Percentiles rank a stretch among this genome's conserved stretches.
phyloP scores from a whole-genome alignment of 1,140 invertebrate genomes.

The Thaumetopoea pityocampa region DNA sequence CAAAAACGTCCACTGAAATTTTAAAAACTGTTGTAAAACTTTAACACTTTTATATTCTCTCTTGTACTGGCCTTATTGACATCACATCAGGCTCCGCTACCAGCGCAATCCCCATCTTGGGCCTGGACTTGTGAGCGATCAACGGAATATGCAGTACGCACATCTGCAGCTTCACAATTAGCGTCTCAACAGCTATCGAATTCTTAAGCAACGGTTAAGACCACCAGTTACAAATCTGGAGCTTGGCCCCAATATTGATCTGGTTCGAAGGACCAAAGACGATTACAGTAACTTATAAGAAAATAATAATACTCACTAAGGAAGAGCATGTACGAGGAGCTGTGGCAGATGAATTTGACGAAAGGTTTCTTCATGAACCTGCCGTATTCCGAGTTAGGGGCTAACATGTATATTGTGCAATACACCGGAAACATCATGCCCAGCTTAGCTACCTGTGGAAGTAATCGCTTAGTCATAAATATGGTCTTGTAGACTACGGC shows the following conservation, averaged over 20 bases:
- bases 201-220: not conserved
- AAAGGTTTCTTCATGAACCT: slow-evolving; percentile 93
- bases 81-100: too few species aligned
- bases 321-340: slow-evolving; percentile 92
- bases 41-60: too few species aligned
- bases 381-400: slow-evolving; percentile 87
- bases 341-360: slow-evolving; percentile 95
- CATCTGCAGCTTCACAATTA: not conserved
- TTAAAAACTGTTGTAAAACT: too few species aligned
- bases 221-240: too few species aligned
- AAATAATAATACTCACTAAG: slow-evolving; percentile 80
- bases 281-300: too few species aligned
- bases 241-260: slow-evolving; percentile 1
- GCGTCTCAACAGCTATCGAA: not conserved
- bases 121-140: too few species aligned
- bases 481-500: too few species aligned
- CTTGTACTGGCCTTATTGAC: too few species aligned
- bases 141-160: too few species aligned
- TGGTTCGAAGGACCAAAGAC: not conserved
- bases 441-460: slow-evolving; percentile 81
- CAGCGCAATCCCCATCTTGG: too few species aligned
- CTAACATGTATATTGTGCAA: slow-evolving; percentile 89
- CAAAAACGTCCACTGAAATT: too few species aligned
- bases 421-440: slow-evolving; percentile 92
- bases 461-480: not conserved